A percentile compares a stretch with the other conserved stretches of the same genome.
phyloP scores from a whole-genome alignment of 2,113 vertebrate genomes.

The Cottus gobio region DNA sequence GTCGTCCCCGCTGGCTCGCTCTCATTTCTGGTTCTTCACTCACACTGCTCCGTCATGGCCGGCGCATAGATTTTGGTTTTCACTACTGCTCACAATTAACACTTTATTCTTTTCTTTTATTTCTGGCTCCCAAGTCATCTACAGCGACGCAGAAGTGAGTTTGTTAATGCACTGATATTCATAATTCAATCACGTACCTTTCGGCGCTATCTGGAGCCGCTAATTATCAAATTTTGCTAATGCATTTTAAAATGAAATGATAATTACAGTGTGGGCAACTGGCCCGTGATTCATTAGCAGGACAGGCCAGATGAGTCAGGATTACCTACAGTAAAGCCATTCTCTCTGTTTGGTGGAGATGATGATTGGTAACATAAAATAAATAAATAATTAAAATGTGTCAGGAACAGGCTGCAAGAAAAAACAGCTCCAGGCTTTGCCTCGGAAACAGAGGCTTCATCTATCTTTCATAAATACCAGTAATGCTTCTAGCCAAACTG shows the following conservation, averaged over 20 bases:
- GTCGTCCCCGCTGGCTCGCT: constrained; percentile 57
- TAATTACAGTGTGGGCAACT: constrained; percentile 46
- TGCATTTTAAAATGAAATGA: constrained; percentile 50
- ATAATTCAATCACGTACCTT: constrained; percentile 22
- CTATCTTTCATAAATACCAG: constrained; percentile 59
- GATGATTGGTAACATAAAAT: neutral
- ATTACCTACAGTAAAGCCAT: constrained; percentile 37
- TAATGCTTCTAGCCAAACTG: constrained; percentile 35
- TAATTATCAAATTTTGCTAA: constrained; percentile 52
- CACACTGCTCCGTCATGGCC: neutral
- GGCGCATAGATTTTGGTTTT: constrained; percentile 20
- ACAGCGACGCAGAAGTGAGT: neutral
- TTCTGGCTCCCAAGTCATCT: neutral
- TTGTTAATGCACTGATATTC: neutral
- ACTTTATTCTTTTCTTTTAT: neutral
- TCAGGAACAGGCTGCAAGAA: constrained; percentile 42
- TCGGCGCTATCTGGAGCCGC: neutral
- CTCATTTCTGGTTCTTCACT: constrained; percentile 58
- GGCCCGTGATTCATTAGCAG: constrained; percentile 48
- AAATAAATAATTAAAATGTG: neutral
- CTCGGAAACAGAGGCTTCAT: constrained; percentile 34
- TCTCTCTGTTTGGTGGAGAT: constrained; percentile 22
- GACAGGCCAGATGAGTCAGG: constrained; percentile 39
- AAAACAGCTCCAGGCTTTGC: constrained; percentile 53
- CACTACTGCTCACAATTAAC: neutral